Conservation (phyloP, 2,113 vertebrate genomes). For the Pardalotus punctatus region DNA sequence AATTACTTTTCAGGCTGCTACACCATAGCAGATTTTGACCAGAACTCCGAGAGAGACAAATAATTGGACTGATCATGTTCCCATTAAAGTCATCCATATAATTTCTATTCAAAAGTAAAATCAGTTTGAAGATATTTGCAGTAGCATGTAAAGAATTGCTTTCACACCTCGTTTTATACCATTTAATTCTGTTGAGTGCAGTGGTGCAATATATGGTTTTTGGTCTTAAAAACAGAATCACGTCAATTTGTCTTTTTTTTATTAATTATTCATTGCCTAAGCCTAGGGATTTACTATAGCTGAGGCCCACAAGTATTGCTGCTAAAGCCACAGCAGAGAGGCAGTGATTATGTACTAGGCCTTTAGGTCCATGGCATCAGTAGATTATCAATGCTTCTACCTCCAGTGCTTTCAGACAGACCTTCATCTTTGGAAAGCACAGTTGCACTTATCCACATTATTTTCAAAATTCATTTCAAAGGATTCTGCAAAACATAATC, state of each 20-base stretch:
- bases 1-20: not conserved
- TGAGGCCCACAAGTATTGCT: not conserved
- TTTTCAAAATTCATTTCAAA: conserved; percentile 23
- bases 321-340: not conserved
- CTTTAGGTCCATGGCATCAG: not conserved
- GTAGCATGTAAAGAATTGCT: not conserved
- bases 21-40: not conserved
- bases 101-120: not conserved
- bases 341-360: not conserved
- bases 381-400: not conserved
- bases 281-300: not conserved
- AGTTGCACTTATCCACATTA: not conserved
- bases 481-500: conserved; percentile 24
- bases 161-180: not conserved
- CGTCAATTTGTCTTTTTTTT: not conserved
- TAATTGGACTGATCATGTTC: not conserved
- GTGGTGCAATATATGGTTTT: not conserved
- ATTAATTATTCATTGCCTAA: conserved; percentile 15
- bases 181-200: not conserved
- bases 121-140: not conserved
- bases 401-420: conserved; percentile 5
- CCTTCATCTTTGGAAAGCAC: not conserved
- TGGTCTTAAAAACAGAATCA: not conserved
- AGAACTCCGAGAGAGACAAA: not conserved
- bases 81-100: not conserved